A percentile compares a stretch with the other conserved stretches of the same genome.
Conservation (phyloP, 2,888 invertebrate genomes). For the Calephelis perditalis region DNA sequence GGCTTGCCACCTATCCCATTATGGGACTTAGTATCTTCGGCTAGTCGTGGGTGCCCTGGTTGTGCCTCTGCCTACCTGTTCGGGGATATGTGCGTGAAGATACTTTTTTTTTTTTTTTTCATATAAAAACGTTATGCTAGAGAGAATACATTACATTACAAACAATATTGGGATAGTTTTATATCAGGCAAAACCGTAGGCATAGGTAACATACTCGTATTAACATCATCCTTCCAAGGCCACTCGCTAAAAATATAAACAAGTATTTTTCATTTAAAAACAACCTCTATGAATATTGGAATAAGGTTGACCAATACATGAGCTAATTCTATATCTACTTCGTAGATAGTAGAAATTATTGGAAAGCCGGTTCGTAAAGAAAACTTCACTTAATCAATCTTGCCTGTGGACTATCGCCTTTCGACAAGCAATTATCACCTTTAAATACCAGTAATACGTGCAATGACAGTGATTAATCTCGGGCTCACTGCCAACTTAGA, state of each 20-base stretch:
- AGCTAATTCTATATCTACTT: slow-evolving; percentile 39
- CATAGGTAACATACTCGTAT: slow-evolving; percentile 4
- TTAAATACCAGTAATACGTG: slow-evolving; percentile 28
- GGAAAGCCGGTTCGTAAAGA: slow-evolving; percentile 42
- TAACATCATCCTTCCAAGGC: slow-evolving; percentile 27
- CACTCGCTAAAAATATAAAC: slow-evolving; percentile 21
- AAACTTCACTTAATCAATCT: slow-evolving; percentile 45
- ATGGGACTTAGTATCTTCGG: too few species aligned
- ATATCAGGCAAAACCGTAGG: too few species aligned
- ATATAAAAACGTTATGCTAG: too few species aligned
- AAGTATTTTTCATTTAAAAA: slow-evolving; percentile 19
- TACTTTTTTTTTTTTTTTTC: too few species aligned
- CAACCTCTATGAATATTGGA: slow-evolving; percentile 16
- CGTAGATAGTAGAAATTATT: slow-evolving; percentile 43
- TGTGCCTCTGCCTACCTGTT: too few species aligned
- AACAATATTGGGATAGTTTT: too few species aligned
- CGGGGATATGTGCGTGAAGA: too few species aligned
- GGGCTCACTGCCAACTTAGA: slow-evolving; percentile 23
- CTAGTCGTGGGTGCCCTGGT: too few species aligned
- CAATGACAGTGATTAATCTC: slow-evolving; percentile 26
- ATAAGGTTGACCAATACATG: slow-evolving; percentile 27
- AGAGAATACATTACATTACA: too few species aligned
- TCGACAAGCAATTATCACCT: slow-evolving; percentile 31
- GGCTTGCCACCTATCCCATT: too few species aligned
- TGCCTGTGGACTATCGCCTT: slow-evolving; percentile 24